phyloP scores from a whole-genome alignment of 2,113 vertebrate genomes.

The Melanerpes aurifrons region DNA sequence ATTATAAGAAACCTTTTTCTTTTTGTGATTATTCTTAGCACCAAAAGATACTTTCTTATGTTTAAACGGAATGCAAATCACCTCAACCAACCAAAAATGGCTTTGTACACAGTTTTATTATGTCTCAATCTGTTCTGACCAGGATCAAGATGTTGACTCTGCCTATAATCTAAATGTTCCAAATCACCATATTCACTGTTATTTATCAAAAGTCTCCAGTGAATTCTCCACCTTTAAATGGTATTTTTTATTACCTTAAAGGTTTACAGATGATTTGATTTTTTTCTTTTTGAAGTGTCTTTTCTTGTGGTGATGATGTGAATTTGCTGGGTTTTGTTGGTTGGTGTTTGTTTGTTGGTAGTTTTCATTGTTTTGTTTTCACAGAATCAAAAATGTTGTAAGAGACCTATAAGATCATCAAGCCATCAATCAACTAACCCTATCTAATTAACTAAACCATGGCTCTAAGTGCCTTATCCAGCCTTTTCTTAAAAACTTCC shows the following conservation, averaged over 20 bases:
- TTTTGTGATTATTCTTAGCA: background rate
- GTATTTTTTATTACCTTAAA: background rate
- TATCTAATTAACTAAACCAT: too few species aligned
- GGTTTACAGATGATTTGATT: background rate
- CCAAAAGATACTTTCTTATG: background rate
- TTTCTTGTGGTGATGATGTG: background rate
- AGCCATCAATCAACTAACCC: too few species aligned
- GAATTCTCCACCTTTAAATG: background rate
- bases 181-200: background rate
- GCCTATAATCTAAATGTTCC: background rate
- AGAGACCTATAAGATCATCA: too few species aligned
- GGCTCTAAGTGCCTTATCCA: too few species aligned
- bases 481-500: too few species aligned
- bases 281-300: background rate
- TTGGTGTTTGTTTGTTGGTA: too few species aligned
- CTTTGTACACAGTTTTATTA: background rate
- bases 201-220: background rate
- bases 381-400: too few species aligned
- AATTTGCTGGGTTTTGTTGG: too few species aligned
- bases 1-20: background rate
- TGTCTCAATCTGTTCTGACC: background rate
- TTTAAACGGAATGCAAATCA: background rate
- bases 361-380: too few species aligned
- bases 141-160: background rate
- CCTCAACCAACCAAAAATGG: background rate